Evolutionary conservation across 2,888 invertebrate genomes (phyloP).

Genomic region (Tiliacea citrago): DNA sequence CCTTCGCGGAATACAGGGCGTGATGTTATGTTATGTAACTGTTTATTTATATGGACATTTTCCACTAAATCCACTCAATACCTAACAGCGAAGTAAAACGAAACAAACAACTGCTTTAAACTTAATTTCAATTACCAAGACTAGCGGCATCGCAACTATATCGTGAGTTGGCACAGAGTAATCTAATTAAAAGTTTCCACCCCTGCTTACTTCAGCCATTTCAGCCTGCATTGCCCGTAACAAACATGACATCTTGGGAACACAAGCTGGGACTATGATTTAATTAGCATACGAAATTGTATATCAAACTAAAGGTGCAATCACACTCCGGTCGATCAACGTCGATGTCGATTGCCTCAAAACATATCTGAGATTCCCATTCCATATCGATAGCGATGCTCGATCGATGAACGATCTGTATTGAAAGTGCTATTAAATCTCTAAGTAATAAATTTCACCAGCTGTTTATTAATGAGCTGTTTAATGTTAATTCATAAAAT

Average conservation of each 20-base stretch:
- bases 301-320: neutral
- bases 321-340: neutral
- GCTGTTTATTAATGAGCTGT: neutral
- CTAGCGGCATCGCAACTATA: neutral
- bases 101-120: constrained; percentile 19
- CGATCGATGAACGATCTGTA: neutral
- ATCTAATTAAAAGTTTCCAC: constrained; percentile 42
- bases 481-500: constrained; percentile 14
- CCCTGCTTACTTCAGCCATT: constrained; percentile 13
- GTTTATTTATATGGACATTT: neutral
- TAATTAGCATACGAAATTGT: constrained; percentile 34
- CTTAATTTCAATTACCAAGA: constrained; percentile 11
- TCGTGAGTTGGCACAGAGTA: constrained; percentile 1
- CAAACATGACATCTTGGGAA: constrained; percentile 22
- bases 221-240: neutral
- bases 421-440: too few species aligned
- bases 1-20: too few species aligned
- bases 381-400: neutral
- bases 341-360: neutral
- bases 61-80: neutral
- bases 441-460: neutral
- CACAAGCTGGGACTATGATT: constrained; percentile 19
- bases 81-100: neutral
- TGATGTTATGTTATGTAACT: too few species aligned
- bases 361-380: neutral